Percentiles rank a stretch among this genome's conserved stretches.
Evolutionary conservation across 2,888 invertebrate genomes (phyloP).

Genomic region (Cryptus viduatorius): DNA sequence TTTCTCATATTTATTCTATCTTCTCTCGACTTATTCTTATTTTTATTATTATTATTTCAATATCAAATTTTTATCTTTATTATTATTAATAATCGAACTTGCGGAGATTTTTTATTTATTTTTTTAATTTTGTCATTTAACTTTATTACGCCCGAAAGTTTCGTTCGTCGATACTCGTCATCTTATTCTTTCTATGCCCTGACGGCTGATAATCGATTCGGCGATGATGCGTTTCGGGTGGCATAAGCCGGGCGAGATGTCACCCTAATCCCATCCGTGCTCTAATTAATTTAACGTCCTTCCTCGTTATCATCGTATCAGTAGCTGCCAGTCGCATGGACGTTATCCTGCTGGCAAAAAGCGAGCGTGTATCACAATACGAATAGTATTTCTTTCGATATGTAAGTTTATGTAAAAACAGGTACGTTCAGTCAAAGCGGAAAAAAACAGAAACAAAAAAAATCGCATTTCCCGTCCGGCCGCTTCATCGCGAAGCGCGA

Average conservation of each 20-base stretch:
- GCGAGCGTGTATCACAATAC: neutral
- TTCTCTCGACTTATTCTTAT: no score
- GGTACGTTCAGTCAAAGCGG: no score
- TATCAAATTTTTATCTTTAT: conserved; percentile 20
- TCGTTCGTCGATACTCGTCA: conserved; percentile 12
- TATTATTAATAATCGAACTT: conserved; percentile 64
- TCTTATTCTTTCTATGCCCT: conserved; percentile 49
- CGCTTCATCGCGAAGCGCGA: neutral
- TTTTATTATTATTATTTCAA: neutral
- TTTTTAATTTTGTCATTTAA: neutral
- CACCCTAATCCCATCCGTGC: conserved; percentile 69
- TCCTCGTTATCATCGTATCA: conserved; percentile 69
- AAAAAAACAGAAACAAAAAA: neutral
- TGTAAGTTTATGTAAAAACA: no score
- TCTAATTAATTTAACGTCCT: conserved; percentile 68
- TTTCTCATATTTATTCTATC: neutral
- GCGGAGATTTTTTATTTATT: conserved; percentile 47
- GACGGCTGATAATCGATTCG: conserved; percentile 30
- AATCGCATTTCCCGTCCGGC: conserved; percentile 5
- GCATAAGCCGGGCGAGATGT: conserved; percentile 65
- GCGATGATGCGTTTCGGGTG: conserved; percentile 47
- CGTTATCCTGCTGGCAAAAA: conserved; percentile 57
- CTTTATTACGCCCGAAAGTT: neutral
- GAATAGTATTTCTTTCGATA: neutral
- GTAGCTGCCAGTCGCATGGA: conserved; percentile 63